These are phyloP conservation scores for Pseudomyrmex gracilis DNA, from an alignment of 1,140 invertebrate species.

Conservation along the genomic window DNA sequence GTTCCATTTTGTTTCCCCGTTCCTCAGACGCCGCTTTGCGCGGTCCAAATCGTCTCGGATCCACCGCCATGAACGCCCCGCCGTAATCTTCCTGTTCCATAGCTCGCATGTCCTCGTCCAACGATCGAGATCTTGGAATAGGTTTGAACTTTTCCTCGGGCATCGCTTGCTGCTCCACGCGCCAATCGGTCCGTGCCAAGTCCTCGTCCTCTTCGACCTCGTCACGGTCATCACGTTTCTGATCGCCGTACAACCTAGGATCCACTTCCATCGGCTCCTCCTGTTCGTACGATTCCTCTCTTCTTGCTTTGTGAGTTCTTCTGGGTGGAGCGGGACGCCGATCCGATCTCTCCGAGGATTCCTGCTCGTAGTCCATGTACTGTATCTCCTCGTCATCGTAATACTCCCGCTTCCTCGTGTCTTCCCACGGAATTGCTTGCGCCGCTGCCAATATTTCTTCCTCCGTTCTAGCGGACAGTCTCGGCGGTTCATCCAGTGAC, in stretches of 20 bases:
- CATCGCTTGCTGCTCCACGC: constrained; percentile 22
- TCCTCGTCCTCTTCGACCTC: constrained; percentile 31
- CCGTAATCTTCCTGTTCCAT: constrained; percentile 66
- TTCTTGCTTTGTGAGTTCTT: constrained; percentile 56
- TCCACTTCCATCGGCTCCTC: constrained; percentile 65
- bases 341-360: constrained; percentile 63
- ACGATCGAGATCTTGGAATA: constrained; percentile 50
- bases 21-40: constrained; percentile 56
- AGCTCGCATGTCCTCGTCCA: constrained; percentile 56
- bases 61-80: constrained; percentile 75
- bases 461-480: constrained; percentile 72
- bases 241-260: constrained; percentile 34
- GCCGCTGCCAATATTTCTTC: constrained; percentile 65
- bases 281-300: constrained; percentile 74
- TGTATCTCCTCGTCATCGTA: constrained; percentile 62
- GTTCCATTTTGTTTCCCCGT: constrained; percentile 59
- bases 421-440: constrained; percentile 78
- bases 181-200: constrained; percentile 51
- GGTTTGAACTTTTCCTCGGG: constrained; percentile 55
- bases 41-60: constrained; percentile 75
- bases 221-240: background rate
- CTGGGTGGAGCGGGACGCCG: constrained; percentile 23
- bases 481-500: constrained; percentile 81
- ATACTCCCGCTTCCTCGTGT: constrained; percentile 58
- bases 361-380: constrained; percentile 75